Base-by-base conservation (phyloP, 2,113 vertebrate species). In the Ceyx cyanopectus region DNA sequence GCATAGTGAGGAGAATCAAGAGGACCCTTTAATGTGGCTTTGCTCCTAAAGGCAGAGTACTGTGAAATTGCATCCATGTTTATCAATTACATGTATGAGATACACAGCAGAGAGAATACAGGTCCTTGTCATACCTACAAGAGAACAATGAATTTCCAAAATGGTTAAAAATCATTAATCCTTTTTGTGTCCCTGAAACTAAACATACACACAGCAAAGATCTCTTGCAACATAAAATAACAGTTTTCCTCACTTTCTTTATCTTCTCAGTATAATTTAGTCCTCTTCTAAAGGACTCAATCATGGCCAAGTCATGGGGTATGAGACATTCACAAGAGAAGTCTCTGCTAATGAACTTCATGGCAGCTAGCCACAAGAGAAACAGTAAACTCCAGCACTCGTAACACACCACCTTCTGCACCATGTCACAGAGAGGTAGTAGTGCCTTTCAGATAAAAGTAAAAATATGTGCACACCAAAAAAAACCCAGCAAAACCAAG, bases 331-430 rank as follows among this genome's bases (percentile, higher is more conserved):
- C 41, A 14, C 21, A 54, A 37, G 45, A 77, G 72, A 81, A 75
- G 40, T 68, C 58, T 63, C 56, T 82, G 81, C 60, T 62, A n/a
- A 68, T 56, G 48, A 92, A 56, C 26, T 56, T 15, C 2, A 5
- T 50, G 51, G 73, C 53, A 15, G 6, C 32, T 26, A 12, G 7
- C 76, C 63, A 58, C 30, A 90, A 26, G 43, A 79, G 81, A 74
- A 79, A 2, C 9, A 69, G 16, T 32, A 43, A 34, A 37, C 69
- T 80, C 40, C 48, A 50, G 72, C 8, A 1, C 34, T 10, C 63
- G 50, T 41, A 63, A 72, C 54, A 20, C 77, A 75, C 85, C 86
- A 73, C 51, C 53, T 93, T 88, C 65, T 50, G 74, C 23, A 50
- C 7, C 32, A 30, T 57, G 43, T 50, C 89, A 65, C 40, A 77